These are phyloP conservation scores for Lutraria lutraria DNA, from an alignment of 2,888 invertebrate genomes.

Conservation along the genomic window DNA sequence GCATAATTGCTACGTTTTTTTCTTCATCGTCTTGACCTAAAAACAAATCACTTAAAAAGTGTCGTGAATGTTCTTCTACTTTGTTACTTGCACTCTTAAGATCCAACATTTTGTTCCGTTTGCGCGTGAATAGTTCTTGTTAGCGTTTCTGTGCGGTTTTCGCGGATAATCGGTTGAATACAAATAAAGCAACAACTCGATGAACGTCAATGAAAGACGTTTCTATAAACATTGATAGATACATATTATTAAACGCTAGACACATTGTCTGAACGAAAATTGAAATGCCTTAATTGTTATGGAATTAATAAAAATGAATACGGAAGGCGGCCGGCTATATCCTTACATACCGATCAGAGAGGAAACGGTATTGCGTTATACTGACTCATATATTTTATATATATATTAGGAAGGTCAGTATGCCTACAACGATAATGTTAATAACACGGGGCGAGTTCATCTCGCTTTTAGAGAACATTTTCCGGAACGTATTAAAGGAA, in stretches of 20 bases:
- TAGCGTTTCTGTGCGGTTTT: background rate
- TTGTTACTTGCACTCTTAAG: no score
- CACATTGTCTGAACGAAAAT: constrained; percentile 6
- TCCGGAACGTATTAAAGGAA: no score
- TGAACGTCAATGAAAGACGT: background rate
- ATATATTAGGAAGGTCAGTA: no score
- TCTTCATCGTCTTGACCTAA: no score
- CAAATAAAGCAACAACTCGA: background rate
- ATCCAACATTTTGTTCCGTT: background rate
- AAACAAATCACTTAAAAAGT: no score
- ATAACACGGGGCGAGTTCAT: no score
- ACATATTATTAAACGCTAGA: background rate
- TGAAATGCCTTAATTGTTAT: constrained; percentile 11
- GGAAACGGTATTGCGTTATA: no score
- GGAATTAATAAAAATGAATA: constrained; percentile 10
- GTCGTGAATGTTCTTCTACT: no score
- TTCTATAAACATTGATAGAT: constrained; percentile 1
- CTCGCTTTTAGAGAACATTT: no score
- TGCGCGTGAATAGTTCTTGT: background rate
- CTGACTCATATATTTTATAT: no score
- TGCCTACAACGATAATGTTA: no score
- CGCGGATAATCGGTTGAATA: background rate
- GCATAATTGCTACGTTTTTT: no score
- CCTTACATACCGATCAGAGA: background rate
- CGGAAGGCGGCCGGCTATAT: background rate